These are phyloP conservation scores for Lysiphlebus fabarum DNA, from an alignment of 1,140 invertebrate species.

Conservation along the genomic window DNA sequence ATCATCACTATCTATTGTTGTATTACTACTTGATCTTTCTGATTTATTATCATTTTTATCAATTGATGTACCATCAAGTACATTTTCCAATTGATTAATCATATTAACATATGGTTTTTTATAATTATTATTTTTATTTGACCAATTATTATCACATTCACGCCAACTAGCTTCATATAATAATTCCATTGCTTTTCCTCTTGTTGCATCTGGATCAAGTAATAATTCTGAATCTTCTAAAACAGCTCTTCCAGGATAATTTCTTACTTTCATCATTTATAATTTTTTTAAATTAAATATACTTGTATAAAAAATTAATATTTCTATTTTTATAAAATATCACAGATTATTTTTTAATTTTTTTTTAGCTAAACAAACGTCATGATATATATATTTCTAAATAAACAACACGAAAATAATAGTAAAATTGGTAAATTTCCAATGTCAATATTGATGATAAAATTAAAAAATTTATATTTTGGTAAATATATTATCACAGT, in stretches of 20 bases:
- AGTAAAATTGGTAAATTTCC: no score
- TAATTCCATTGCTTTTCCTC: conserved; percentile 65
- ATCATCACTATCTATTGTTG: conserved; percentile 48
- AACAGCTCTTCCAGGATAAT: conserved; percentile 76
- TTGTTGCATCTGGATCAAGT: conserved; percentile 63
- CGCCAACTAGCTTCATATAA: conserved; percentile 81
- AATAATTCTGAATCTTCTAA: conserved; percentile 56
- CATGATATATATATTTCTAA: no score
- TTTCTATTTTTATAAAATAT: no score
- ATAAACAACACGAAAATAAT: no score
- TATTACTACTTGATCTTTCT: conserved; percentile 45
- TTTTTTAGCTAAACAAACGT: no score
- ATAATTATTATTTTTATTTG: conserved; percentile 31
- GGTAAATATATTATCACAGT: no score
- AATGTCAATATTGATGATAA: no score
- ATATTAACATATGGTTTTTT: conserved; percentile 36
- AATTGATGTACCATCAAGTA: conserved; percentile 38
- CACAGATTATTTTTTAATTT: no score
- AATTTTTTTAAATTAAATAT: conserved; percentile 6
- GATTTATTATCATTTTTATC: conserved; percentile 36
- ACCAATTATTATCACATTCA: conserved; percentile 54
- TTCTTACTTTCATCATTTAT: conserved; percentile 72
- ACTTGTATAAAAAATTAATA: no score
- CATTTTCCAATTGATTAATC: conserved; percentile 45
- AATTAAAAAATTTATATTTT: no score